These are phyloP conservation scores for Drosophila emarginata DNA, from an alignment of 2,888 invertebrate species.

Conservation along the genomic window DNA sequence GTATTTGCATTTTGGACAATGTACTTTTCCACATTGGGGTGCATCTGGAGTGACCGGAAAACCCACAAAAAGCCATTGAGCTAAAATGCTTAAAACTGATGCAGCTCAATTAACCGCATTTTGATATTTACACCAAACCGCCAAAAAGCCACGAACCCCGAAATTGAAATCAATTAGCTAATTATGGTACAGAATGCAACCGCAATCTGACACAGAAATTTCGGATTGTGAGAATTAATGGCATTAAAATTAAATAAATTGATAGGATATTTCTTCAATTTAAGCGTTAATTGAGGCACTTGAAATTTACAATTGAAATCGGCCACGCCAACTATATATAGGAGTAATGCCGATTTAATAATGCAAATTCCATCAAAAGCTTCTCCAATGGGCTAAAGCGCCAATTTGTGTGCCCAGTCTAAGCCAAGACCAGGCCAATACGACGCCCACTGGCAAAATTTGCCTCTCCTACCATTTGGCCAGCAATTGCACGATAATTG, in stretches of 20 bases:
- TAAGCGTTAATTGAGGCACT: slow-evolving; percentile 30
- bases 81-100: slow-evolving; percentile 40
- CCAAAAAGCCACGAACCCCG: slow-evolving; percentile 51
- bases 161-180: slow-evolving; percentile 73
- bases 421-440: slow-evolving; percentile 20
- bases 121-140: slow-evolving; percentile 45
- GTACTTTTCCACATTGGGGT: background rate
- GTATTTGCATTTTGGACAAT: background rate
- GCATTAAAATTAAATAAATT: slow-evolving; percentile 35
- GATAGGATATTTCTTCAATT: background rate
- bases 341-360: slow-evolving; percentile 35
- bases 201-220: slow-evolving; percentile 41
- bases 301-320: slow-evolving; percentile 15
- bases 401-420: slow-evolving; percentile 20
- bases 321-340: background rate
- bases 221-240: slow-evolving; percentile 19
- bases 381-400: slow-evolving; percentile 48
- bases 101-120: slow-evolving; percentile 49
- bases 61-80: slow-evolving; percentile 46
- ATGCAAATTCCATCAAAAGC: slow-evolving; percentile 51
- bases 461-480: slow-evolving; percentile 10
- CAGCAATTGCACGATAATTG: slow-evolving; percentile 52
- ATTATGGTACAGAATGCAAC: slow-evolving; percentile 57
- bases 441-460: slow-evolving; percentile 37
- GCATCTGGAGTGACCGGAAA: slow-evolving; percentile 4